Conservation (phyloP, 2,888 invertebrate genomes). For the Synanthedon vespiformis region DNA sequence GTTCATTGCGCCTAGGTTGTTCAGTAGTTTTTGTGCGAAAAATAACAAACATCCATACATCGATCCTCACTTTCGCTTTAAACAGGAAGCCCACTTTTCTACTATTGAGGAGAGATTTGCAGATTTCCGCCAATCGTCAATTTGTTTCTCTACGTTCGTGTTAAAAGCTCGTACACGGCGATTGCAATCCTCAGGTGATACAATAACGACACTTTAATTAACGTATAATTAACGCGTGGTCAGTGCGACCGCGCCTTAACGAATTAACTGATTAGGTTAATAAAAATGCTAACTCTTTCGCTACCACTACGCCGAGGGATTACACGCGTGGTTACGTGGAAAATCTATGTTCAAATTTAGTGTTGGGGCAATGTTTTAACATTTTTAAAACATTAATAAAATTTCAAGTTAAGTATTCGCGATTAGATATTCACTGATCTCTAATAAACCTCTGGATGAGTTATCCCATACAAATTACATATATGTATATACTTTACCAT, state of each 20-base stretch:
- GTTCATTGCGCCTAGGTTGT: too few relatives aligned
- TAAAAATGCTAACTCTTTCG: conserved; percentile 64
- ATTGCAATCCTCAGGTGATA: conserved; percentile 6
- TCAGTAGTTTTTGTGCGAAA: too few relatives aligned
- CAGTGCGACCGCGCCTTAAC: conserved; percentile 2
- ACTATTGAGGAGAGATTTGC: too few relatives aligned
- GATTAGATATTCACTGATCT: too few relatives aligned
- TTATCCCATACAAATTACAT: too few relatives aligned
- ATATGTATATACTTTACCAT: too few relatives aligned
- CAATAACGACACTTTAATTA: conserved; percentile 3
- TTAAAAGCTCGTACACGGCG: background rate
- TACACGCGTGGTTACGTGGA: conserved; percentile 23
- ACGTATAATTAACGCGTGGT: background rate
- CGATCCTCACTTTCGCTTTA: too few relatives aligned
- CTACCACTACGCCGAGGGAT: conserved; percentile 37
- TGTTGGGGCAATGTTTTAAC: conserved; percentile 10
- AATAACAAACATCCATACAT: too few relatives aligned
- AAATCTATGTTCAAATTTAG: conserved; percentile 40
- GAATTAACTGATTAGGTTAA: conserved; percentile 66
- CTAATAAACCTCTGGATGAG: too few relatives aligned
- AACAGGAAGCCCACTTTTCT: too few relatives aligned
- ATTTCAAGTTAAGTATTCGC: background rate
- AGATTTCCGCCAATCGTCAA: too few relatives aligned
- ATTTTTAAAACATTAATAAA: conserved; percentile 4
- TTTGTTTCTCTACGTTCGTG: background rate